Evolutionary conservation across 2,113 vertebrate genomes (phyloP).

Genomic region (Dromiciops gliroides): DNA sequence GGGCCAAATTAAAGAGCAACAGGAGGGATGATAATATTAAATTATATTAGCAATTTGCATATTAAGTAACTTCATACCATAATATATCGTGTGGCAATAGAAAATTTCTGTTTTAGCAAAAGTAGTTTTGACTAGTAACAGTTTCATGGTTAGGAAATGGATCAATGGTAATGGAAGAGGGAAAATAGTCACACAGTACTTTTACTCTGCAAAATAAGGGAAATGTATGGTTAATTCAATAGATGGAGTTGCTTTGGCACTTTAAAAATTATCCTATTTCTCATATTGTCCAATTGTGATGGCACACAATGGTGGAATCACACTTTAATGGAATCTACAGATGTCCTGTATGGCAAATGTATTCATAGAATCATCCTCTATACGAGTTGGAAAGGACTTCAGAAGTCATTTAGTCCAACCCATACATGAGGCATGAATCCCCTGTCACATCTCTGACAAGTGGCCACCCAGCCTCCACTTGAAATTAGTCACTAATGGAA

Average conservation of each 20-base stretch:
- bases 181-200: neutral
- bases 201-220: constrained; percentile 26
- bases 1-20: constrained; percentile 68
- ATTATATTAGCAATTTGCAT: constrained; percentile 69
- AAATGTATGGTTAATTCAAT: neutral
- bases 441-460: too few relatives aligned
- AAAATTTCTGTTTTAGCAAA: constrained; percentile 48
- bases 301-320: neutral
- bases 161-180: constrained; percentile 10
- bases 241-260: neutral
- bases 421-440: neutral
- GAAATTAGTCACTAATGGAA: neutral
- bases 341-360: neutral
- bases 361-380: neutral
- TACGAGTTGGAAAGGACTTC: neutral
- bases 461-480: neutral
- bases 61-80: constrained; percentile 39
- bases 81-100: constrained; percentile 22
- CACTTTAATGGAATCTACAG: neutral
- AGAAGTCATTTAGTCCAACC: neutral
- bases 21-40: constrained; percentile 62
- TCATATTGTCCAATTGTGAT: neutral
- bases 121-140: constrained; percentile 31
- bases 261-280: neutral
- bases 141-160: constrained; percentile 12